Percentiles rank a stretch among this genome's conserved stretches.
Evolutionary conservation across 2,888 invertebrate genomes (phyloP).

Genomic region (Tanypteryx hageni): DNA sequence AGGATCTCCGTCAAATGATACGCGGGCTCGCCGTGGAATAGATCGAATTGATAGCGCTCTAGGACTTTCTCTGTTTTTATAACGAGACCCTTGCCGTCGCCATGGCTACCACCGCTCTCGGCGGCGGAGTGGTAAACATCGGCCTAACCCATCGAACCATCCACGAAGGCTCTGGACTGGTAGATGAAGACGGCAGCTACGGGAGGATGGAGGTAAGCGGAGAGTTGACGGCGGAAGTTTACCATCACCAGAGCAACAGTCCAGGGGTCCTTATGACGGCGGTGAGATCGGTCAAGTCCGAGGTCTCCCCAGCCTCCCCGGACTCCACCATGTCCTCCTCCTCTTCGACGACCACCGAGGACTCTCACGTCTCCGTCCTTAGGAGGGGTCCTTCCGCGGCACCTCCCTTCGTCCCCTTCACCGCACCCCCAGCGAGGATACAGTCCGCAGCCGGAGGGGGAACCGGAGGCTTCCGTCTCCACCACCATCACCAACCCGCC

Average conservation of each 20-base stretch:
- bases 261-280: constrained; percentile 53
- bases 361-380: constrained; percentile 53
- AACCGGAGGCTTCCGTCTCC: background rate
- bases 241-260: constrained; percentile 43
- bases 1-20: no score
- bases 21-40: background rate
- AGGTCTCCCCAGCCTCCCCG: constrained; percentile 4
- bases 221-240: background rate
- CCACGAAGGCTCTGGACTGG: background rate
- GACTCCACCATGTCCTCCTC: constrained; percentile 51
- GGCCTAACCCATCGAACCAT: constrained; percentile 26
- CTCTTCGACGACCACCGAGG: constrained; percentile 22
- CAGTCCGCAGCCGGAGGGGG: background rate
- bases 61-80: no score
- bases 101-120: constrained; percentile 12
- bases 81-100: background rate
- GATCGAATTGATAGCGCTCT: no score
- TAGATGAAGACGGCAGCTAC: background rate
- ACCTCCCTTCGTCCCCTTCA: constrained; percentile 45
- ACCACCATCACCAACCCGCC: constrained; percentile 84
- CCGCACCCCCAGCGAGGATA: constrained; percentile 10
- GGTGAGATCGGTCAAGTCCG: constrained; percentile 12
- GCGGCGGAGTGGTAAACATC: constrained; percentile 51
- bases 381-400: constrained; percentile 35
- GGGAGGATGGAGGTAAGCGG: background rate